phyloP scores from a whole-genome alignment of 2,888 invertebrate genomes.

The Gryllus longicercus region DNA sequence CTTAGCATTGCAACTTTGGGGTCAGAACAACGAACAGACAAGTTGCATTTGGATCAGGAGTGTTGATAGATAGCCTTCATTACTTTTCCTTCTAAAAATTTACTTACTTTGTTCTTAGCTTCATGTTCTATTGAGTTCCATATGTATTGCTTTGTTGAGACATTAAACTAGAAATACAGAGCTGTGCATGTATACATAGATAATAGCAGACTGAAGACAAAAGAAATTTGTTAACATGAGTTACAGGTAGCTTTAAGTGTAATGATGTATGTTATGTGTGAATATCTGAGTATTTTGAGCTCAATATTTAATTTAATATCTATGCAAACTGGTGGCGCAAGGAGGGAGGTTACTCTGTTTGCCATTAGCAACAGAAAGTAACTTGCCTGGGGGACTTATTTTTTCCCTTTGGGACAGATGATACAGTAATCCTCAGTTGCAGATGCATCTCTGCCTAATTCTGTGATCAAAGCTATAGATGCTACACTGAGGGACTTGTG shows the following conservation, averaged over 20 bases:
- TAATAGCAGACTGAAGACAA: background rate
- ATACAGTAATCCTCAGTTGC: background rate
- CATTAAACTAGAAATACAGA: background rate
- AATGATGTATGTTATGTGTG: slow-evolving; percentile 3
- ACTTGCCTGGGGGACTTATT: too few species aligned
- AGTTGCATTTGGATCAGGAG: background rate
- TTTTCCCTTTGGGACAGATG: background rate
- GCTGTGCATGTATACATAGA: background rate
- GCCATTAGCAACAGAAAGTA: too few species aligned
- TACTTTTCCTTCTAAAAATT: background rate
- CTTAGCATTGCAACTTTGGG: background rate
- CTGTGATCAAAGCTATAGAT: background rate
- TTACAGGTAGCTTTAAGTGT: slow-evolving; percentile 9
- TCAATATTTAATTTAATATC: background rate
- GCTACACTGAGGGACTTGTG: background rate
- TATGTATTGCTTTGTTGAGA: slow-evolving; percentile 17
- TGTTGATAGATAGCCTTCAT: background rate
- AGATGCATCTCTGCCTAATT: background rate
- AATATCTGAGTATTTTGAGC: slow-evolving; percentile 2
- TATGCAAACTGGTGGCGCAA: background rate
- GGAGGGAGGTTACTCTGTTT: too few species aligned
- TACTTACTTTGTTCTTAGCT: background rate
- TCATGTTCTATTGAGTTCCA: slow-evolving; percentile 5
- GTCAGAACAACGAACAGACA: slow-evolving; percentile 8
- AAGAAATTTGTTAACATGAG: slow-evolving; percentile 4